Conservation (phyloP, 2,888 invertebrate genomes). For the Nebria brevicollis region DNA sequence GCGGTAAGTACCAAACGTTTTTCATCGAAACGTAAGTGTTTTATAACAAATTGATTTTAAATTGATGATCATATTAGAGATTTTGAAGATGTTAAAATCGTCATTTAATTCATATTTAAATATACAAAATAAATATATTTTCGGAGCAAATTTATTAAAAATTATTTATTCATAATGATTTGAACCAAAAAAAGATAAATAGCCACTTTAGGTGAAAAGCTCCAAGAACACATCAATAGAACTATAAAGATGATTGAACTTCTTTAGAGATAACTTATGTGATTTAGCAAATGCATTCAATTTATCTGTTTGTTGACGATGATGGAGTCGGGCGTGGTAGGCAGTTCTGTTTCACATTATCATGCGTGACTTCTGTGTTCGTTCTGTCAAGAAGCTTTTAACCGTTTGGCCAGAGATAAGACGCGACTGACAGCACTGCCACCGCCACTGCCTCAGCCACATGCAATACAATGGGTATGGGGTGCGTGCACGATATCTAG, state of each 20-base stretch:
- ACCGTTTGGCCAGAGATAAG: slow-evolving; percentile 26
- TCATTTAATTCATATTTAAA: not conserved
- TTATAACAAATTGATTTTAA: not conserved
- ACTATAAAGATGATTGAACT: not conserved
- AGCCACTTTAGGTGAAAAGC: not conserved
- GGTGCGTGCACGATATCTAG: slow-evolving; percentile 1
- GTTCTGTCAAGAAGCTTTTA: slow-evolving; percentile 42
- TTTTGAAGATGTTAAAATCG: not conserved
- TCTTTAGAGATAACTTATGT: not conserved
- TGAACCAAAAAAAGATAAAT: too few relatives aligned
- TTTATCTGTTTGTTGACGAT: slow-evolving; percentile 22
- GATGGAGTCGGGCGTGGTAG: slow-evolving; percentile 48
- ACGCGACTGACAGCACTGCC: slow-evolving; percentile 15
- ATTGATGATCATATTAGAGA: not conserved
- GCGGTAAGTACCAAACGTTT: not conserved
- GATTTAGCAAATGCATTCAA: not conserved
- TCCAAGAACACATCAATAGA: not conserved
- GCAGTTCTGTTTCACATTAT: slow-evolving; percentile 35
- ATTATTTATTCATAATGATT: too few relatives aligned
- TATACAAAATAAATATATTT: too few relatives aligned
- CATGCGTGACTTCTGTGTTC: slow-evolving; percentile 35
- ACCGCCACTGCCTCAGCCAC: not conserved
- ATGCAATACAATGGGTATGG: not conserved
- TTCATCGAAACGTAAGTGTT: not conserved
- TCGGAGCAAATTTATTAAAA: too few relatives aligned